Percentiles rank a stretch among this genome's conserved stretches.
Evolutionary conservation across 1,140 invertebrate species (phyloP).

Genomic region (Drosophila busckii): DNA sequence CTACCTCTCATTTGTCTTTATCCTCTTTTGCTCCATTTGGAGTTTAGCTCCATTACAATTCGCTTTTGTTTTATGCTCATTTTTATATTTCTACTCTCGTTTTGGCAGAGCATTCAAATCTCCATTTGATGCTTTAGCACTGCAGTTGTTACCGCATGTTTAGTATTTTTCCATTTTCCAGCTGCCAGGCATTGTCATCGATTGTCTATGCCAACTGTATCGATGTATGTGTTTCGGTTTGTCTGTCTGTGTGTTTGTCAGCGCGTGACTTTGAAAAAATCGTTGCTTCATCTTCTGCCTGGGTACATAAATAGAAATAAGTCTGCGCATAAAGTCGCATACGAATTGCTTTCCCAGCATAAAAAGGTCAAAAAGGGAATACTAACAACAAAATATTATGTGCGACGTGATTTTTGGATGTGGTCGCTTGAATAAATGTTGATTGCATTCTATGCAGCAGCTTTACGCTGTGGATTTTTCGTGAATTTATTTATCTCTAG

Average conservation of each 20-base stretch:
- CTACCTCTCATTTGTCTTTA: no score
- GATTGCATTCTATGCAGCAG: conserved; percentile 58
- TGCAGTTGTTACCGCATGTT: neutral
- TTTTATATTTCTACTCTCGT: no score
- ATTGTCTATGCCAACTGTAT: conserved; percentile 36
- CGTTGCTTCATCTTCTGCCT: conserved; percentile 28
- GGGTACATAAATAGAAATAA: conserved; percentile 18
- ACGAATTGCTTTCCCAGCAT: no score
- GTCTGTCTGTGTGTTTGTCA: conserved; percentile 12
- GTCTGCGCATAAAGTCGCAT: no score
- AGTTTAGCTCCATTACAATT: no score
- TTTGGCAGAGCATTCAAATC: no score
- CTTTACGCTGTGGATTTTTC: conserved; percentile 1
- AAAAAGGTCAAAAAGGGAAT: no score
- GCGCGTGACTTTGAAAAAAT: conserved; percentile 75
- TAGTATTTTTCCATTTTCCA: neutral
- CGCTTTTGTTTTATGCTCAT: no score
- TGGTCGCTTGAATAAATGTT: conserved; percentile 53
- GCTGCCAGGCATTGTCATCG: conserved; percentile 32
- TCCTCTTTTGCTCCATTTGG: no score
- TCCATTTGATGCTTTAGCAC: no score
- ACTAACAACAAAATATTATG: conserved; percentile 68
- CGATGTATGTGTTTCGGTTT: no score
- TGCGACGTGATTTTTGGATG: conserved; percentile 67
- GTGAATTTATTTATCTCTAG: neutral